Evolutionary conservation across 2,888 invertebrate species (phyloP).

Genomic region (Galeopsomyia nigrocyanea): DNA sequence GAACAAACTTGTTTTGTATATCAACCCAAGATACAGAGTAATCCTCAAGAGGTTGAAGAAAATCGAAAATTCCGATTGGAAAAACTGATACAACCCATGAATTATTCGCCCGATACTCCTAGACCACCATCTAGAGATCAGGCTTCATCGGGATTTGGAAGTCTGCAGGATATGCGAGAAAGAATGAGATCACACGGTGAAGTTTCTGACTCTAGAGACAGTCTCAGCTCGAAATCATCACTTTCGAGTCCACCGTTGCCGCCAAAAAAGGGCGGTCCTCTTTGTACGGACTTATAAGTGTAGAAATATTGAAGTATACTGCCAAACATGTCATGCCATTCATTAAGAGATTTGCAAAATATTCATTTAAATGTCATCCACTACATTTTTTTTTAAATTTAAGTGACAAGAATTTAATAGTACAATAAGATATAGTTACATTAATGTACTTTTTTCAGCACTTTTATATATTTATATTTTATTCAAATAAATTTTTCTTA

Average conservation of each 20-base stretch:
- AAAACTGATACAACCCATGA: conserved; percentile 37
- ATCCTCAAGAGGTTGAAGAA: conserved; percentile 40
- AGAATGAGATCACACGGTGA: conserved; percentile 42
- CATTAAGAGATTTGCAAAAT: not conserved
- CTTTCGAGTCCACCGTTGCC: conserved; percentile 45
- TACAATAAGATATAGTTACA: too few relatives aligned
- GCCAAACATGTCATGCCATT: conserved; percentile 4
- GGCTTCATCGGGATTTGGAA: conserved; percentile 61
- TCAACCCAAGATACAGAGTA: not conserved
- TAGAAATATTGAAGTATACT: not conserved
- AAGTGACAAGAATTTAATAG: too few relatives aligned
- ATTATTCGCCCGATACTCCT: conserved; percentile 18
- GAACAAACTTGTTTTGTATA: conserved; percentile 15
- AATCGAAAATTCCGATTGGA: conserved; percentile 43
- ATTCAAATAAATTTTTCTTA: conserved; percentile 34
- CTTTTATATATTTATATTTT: conserved; percentile 37
- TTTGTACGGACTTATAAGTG: conserved; percentile 59
- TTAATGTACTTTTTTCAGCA: not conserved
- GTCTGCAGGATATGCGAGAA: conserved; percentile 55
- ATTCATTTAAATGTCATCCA: too few relatives aligned
- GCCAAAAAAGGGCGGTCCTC: conserved; percentile 45
- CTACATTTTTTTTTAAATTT: too few relatives aligned
- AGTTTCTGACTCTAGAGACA: conserved; percentile 49
- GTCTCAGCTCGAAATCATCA: conserved; percentile 50
- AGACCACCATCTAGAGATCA: conserved; percentile 58